phyloP scores from a whole-genome alignment of 2,888 invertebrate genomes.

The Drosophila kokeensis region DNA sequence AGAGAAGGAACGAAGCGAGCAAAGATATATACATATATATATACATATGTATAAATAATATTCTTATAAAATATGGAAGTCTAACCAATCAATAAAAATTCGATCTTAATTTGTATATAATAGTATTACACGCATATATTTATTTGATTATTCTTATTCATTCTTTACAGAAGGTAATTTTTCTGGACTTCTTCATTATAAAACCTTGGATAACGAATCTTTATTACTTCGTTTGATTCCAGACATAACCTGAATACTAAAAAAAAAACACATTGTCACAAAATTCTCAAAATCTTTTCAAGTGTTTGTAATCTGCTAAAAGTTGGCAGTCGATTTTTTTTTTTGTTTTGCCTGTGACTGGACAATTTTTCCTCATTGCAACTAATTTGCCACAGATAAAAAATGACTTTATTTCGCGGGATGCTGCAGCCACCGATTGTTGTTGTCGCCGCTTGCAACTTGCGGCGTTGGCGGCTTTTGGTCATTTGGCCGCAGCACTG shows the following conservation, averaged over 20 bases:
- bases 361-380: slow-evolving; percentile 49
- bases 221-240: not conserved
- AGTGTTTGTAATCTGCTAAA: slow-evolving; percentile 24
- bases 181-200: not conserved
- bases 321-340: slow-evolving; percentile 22
- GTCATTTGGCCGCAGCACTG: slow-evolving; percentile 50
- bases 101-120: not conserved
- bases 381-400: slow-evolving; percentile 62
- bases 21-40: not conserved
- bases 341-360: slow-evolving; percentile 25
- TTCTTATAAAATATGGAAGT: not conserved
- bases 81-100: not conserved
- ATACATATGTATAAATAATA: too few species aligned
- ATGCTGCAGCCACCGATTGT: slow-evolving; percentile 31
- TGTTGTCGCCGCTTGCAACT: slow-evolving; percentile 11
- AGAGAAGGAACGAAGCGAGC: not conserved
- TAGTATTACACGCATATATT: not conserved
- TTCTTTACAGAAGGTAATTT: not conserved
- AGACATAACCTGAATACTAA: slow-evolving; percentile 2
- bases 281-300: slow-evolving; percentile 14
- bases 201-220: not conserved
- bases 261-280: slow-evolving; percentile 20
- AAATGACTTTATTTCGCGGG: slow-evolving; percentile 72
- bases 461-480: slow-evolving; percentile 47
- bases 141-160: not conserved